Base-by-base conservation (phyloP, 2,113 vertebrate species). In the Corydoras sp. region DNA sequence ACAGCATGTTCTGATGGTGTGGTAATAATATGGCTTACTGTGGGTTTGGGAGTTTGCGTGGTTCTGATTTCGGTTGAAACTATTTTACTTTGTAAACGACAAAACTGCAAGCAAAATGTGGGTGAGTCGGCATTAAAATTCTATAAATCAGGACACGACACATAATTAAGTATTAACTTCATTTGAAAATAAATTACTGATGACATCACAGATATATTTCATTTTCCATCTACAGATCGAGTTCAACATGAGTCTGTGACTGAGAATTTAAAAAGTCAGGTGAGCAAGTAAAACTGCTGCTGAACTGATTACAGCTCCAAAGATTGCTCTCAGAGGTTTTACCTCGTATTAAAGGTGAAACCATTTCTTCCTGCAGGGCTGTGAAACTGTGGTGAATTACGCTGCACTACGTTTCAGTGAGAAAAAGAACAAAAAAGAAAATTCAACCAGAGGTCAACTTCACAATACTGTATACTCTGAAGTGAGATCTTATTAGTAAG, bases 31-130 rank as follows among this genome's bases (percentile, higher is more conserved):
- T 56, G 60, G 3, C 32, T 75, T 59, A 61, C 35, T 35, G 62
- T 43, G 35, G 11, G 30, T 49, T 30, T 70, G 5, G 61, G 62
- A 30, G 43, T 75, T 15, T 65, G 73, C 30, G 61, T 11, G 50
- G 14, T 64, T 65, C 10, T 69, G 62, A 29, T 65, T 0, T 18
- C 68, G 50, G 54, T 12, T 53, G 43, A 69, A 30, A 3, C 62
- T 54, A 51, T n/a, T 32, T 64, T 75, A 32, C 15, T 65, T 4
- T 65, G 15, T 43, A 70, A 13, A 14, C 51, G 9, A 29, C 12
- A 31, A 69, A 48, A 56, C 32, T 18, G 14, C 48, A 3, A 55
- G 55, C 58, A 56, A 14, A 29, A 10, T 13, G 15, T 54, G 5
- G n/a, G 62, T 72, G 12, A 11, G 59, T 54, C 48, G 8, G 48